A percentile compares a stretch with the other conserved stretches of the same genome.
Conservation (phyloP, 2,113 vertebrate species). For the Sus scrofa region DNA sequence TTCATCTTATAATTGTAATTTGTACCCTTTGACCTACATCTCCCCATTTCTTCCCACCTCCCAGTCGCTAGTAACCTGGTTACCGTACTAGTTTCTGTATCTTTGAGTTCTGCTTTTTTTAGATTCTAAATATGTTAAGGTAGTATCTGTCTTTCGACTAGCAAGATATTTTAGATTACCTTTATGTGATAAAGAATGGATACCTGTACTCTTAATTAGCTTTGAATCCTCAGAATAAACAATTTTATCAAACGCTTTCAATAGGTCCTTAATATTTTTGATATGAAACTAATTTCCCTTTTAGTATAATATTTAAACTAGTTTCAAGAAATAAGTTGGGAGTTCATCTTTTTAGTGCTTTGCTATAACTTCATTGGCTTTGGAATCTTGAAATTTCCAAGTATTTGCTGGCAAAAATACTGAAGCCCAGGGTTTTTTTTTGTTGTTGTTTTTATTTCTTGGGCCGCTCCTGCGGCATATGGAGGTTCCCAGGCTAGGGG, state of each 20-base stretch:
- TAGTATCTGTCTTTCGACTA: neutral
- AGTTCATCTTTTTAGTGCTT: conserved; percentile 1
- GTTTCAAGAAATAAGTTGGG: neutral
- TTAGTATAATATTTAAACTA: neutral
- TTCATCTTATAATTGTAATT: neutral
- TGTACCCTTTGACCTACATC: neutral
- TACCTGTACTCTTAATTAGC: neutral
- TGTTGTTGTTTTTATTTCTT: no score
- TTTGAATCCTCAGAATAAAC: neutral
- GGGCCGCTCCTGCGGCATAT: no score
- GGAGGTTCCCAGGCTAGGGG: no score
- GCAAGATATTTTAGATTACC: neutral
- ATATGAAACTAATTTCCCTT: neutral
- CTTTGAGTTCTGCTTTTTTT: neutral
- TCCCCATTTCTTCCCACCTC: neutral
- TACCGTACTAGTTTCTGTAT: neutral
- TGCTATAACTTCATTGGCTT: conserved; percentile 1
- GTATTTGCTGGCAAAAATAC: conserved; percentile 1
- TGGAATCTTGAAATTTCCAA: conserved; percentile 12
- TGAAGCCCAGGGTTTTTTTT: no score
- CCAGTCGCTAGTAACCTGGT: neutral
- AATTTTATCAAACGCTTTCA: neutral
- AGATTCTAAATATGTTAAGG: neutral
- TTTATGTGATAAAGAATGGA: neutral
- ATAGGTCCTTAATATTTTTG: conserved; percentile 16